Evolutionary conservation across 2,888 invertebrate genomes (phyloP).

Genomic region (Cerceris rybyensis): DNA sequence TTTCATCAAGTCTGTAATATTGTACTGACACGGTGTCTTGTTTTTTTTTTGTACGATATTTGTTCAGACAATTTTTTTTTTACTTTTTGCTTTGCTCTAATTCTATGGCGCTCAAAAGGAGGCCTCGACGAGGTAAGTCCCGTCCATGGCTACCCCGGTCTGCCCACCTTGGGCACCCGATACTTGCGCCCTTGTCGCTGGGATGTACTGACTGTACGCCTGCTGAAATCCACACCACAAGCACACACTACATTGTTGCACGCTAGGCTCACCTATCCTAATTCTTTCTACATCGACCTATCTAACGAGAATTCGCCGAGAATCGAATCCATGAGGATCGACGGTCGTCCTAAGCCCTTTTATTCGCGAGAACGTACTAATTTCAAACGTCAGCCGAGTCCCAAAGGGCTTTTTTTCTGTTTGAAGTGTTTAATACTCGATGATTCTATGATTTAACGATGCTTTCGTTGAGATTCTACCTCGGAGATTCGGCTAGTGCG

Average conservation of each 20-base stretch:
- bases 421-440: too few relatives aligned
- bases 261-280: constrained; percentile 76
- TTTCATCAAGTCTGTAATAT: background rate
- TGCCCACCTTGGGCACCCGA: constrained; percentile 85
- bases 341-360: background rate
- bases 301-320: constrained; percentile 12
- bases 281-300: constrained; percentile 37
- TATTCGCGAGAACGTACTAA: too few relatives aligned
- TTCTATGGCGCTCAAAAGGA: constrained; percentile 85
- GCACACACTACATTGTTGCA: constrained; percentile 82
- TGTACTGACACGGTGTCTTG: too few relatives aligned
- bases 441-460: too few relatives aligned
- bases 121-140: constrained; percentile 92
- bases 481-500: too few relatives aligned
- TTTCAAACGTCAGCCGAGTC: too few relatives aligned
- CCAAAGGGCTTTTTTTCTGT: too few relatives aligned
- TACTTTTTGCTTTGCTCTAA: constrained; percentile 32
- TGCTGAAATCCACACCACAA: constrained; percentile 85
- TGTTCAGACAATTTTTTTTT: constrained; percentile 17
- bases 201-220: constrained; percentile 94
- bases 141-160: constrained; percentile 92
- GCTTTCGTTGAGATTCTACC: too few relatives aligned
- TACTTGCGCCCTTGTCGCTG: constrained; percentile 91
- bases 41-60: too few relatives aligned
- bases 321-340: background rate